phyloP scores from a whole-genome alignment of 2,797 vertebrate species.

The Mus caroli region DNA sequence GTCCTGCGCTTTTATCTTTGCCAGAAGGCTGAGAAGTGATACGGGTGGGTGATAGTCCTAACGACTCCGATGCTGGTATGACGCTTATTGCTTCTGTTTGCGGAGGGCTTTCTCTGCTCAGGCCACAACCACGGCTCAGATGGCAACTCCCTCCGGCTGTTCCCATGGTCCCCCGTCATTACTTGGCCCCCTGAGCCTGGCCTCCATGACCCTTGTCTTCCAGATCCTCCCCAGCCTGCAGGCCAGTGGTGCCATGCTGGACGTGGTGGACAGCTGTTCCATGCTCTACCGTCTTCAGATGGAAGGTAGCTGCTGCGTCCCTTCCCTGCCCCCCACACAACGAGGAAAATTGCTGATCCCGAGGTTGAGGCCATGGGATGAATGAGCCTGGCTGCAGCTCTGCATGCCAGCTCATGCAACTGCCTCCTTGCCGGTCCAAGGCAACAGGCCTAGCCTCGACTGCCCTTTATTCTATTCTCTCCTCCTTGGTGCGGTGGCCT shows the following conservation, averaged over 20 bases:
- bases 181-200: not conserved
- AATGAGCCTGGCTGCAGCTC: fast-evolving
- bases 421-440: not conserved
- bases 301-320: conserved; percentile 91
- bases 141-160: fast-evolving
- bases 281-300: conserved; percentile 95
- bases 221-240: conserved; percentile 91
- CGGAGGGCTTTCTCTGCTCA: not conserved
- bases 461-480: not conserved
- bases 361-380: fast-evolving
- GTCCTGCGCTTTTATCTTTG: not conserved
- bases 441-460: fast-evolving
- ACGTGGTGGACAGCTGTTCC: conserved; percentile 93
- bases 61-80: not conserved
- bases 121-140: fast-evolving
- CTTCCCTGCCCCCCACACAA: fast-evolving
- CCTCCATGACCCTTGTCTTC: conserved; percentile 11
- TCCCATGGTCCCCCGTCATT: not conserved
- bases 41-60: not conserved
- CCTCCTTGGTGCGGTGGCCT: not conserved
- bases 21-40: not conserved
- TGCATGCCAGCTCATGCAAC: fast-evolving
- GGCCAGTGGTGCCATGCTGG: conserved; percentile 91
- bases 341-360: fast-evolving
- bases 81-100: not conserved